These are phyloP conservation scores for Geophilus truncorum DNA, from an alignment of 2,888 invertebrate species.

Conservation along the genomic window DNA sequence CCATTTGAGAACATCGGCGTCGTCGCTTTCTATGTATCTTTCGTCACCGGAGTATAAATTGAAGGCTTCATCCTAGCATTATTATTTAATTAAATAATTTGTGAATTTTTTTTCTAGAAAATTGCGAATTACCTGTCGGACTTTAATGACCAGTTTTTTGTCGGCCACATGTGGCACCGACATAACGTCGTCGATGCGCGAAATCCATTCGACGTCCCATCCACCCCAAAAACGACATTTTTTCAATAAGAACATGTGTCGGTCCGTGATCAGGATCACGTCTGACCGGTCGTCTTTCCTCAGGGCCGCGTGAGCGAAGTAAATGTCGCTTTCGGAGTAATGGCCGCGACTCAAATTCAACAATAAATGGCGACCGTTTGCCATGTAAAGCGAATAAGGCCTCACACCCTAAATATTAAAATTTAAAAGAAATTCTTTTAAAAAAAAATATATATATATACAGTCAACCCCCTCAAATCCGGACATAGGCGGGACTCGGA, in stretches of 20 bases:
- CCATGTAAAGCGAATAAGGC: constrained; percentile 65
- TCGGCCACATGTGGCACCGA: constrained; percentile 59
- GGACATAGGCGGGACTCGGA: too few relatives aligned
- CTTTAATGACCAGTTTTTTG: constrained; percentile 62
- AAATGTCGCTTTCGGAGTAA: constrained; percentile 61
- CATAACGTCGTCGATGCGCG: constrained; percentile 65
- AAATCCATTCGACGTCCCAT: constrained; percentile 72
- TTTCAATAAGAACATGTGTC: constrained; percentile 67
- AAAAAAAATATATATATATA: neutral
- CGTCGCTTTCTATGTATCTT: constrained; percentile 61
- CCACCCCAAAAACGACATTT: constrained; percentile 64
- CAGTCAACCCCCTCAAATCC: too few relatives aligned
- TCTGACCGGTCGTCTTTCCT: constrained; percentile 60
- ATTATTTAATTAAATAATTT: constrained; percentile 38
- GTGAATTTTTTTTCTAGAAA: neutral
- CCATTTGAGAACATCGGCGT: constrained; percentile 61
- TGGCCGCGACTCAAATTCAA: constrained; percentile 61
- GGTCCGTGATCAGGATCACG: constrained; percentile 62
- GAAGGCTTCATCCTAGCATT: constrained; percentile 48
- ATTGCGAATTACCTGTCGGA: constrained; percentile 71
- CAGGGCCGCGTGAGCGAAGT: constrained; percentile 65
- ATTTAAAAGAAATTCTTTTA: constrained; percentile 31
- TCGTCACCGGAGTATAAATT: constrained; percentile 58
- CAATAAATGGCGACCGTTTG: constrained; percentile 64
- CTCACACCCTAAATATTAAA: constrained; percentile 59